Conservation (phyloP, 2,113 vertebrate genomes). For the Psilopsiagon aurifrons region DNA sequence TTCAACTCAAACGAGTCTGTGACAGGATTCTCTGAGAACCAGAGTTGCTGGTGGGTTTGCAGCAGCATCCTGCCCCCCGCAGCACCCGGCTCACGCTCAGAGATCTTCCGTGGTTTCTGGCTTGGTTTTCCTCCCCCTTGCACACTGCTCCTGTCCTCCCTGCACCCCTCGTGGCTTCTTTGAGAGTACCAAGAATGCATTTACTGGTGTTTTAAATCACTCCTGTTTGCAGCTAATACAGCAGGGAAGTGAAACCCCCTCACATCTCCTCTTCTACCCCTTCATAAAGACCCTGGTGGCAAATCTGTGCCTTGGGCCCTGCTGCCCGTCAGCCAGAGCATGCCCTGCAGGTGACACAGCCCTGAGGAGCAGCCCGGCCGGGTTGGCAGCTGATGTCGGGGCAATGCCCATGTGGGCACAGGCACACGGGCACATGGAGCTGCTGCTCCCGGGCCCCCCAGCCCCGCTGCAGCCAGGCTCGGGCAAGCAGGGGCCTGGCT, state of each 20-base stretch:
- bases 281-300: background rate
- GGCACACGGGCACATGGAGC: background rate
- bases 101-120: too few species aligned
- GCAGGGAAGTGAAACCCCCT: background rate
- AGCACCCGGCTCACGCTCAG: too few species aligned
- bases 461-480: fast-evolving
- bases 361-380: fast-evolving
- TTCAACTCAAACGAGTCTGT: background rate
- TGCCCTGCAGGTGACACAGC: background rate
- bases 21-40: background rate
- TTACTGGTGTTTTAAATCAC: background rate
- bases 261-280: background rate
- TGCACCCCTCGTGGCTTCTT: background rate
- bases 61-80: fast-evolving
- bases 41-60: background rate
- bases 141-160: background rate
- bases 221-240: background rate
- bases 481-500: background rate
- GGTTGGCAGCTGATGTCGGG: fast-evolving
- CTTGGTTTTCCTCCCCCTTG: background rate
- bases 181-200: background rate
- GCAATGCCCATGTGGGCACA: background rate
- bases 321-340: background rate
- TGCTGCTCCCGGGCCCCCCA: background rate
- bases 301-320: background rate